Percentiles rank a stretch among this genome's conserved stretches.
Evolutionary conservation across 2,888 invertebrate species (phyloP).

Genomic region (Iphiclides podalirius): DNA sequence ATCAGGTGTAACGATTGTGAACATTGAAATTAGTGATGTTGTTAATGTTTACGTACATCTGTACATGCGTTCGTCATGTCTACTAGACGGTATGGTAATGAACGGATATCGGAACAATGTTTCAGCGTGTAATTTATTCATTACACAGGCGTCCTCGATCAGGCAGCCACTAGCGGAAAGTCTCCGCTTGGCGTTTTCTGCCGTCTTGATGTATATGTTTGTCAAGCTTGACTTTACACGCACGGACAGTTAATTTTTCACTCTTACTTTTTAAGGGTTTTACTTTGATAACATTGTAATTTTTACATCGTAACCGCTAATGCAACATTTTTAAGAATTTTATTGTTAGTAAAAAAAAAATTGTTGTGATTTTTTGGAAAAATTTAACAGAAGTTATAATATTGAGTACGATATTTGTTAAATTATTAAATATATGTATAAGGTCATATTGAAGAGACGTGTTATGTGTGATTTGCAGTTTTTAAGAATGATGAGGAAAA

Average conservation of each 20-base stretch:
- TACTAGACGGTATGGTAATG: conserved; percentile 61
- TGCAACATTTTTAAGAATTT: too few relatives aligned
- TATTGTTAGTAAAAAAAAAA: too few relatives aligned
- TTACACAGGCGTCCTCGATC: conserved; percentile 77
- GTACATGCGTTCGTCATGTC: conserved; percentile 43
- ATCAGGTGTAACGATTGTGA: conserved; percentile 58
- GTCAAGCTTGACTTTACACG: conserved; percentile 29
- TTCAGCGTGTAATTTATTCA: conserved; percentile 80
- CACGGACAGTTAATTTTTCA: neutral
- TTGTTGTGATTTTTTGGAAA: too few relatives aligned
- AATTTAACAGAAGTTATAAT: too few relatives aligned
- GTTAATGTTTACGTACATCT: conserved; percentile 28
- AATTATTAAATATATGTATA: too few relatives aligned
- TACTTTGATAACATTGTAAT: neutral
- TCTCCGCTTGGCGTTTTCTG: conserved; percentile 64
- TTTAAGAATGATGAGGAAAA: neutral
- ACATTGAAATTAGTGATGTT: conserved; percentile 59
- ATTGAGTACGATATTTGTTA: too few relatives aligned
- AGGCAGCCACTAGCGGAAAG: conserved; percentile 63
- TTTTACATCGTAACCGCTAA: too few relatives aligned
- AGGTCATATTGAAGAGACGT: too few relatives aligned
- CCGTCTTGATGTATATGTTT: conserved; percentile 36
- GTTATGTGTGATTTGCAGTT: neutral
- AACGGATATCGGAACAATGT: conserved; percentile 73
- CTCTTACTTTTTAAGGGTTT: too few relatives aligned